Percentiles rank a stretch among this genome's conserved stretches.
phyloP scores from a whole-genome alignment of 2,888 invertebrate species.

The Venusia cambrica region DNA sequence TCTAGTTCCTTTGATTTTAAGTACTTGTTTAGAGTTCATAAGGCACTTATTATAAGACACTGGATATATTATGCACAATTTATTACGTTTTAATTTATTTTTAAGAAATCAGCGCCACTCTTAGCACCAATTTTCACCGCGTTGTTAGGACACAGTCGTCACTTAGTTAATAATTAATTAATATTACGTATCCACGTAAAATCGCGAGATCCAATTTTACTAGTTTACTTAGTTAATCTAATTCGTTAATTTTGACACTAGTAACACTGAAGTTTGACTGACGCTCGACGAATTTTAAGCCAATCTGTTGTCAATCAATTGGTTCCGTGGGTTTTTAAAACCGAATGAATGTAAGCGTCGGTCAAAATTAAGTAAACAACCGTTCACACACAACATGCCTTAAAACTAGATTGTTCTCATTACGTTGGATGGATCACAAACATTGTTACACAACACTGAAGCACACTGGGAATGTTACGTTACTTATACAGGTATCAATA shows the following conservation, averaged over 20 bases:
- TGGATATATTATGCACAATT: constrained; percentile 36
- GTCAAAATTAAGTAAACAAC: constrained; percentile 47
- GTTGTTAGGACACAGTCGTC: constrained; percentile 66
- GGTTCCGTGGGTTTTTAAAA: constrained; percentile 14
- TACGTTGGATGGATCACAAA: constrained; percentile 78
- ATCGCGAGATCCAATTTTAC: constrained; percentile 56
- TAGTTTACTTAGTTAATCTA: constrained; percentile 36
- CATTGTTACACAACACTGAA: constrained; percentile 72
- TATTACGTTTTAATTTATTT: constrained; percentile 22
- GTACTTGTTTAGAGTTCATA: constrained; percentile 46
- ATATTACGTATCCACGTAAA: constrained; percentile 59
- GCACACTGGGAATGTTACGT: constrained; percentile 79
- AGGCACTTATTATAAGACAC: constrained; percentile 59
- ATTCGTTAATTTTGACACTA: constrained; percentile 44
- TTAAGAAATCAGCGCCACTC: constrained; percentile 20
- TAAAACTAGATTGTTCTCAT: constrained; percentile 59
- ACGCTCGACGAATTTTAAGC: constrained; percentile 45
- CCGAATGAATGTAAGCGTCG: constrained; percentile 40
- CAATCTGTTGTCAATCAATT: constrained; percentile 8
- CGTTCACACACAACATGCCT: constrained; percentile 71
- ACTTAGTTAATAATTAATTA: constrained; percentile 67
- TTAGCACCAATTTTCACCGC: constrained; percentile 38
- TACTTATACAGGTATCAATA: constrained; percentile 78
- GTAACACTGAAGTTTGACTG: constrained; percentile 55
- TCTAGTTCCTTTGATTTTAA: constrained; percentile 46